phyloP scores from a whole-genome alignment of 37 sponge, comb jelly and placozoan genomes.

The Halichondria panicea region DNA sequence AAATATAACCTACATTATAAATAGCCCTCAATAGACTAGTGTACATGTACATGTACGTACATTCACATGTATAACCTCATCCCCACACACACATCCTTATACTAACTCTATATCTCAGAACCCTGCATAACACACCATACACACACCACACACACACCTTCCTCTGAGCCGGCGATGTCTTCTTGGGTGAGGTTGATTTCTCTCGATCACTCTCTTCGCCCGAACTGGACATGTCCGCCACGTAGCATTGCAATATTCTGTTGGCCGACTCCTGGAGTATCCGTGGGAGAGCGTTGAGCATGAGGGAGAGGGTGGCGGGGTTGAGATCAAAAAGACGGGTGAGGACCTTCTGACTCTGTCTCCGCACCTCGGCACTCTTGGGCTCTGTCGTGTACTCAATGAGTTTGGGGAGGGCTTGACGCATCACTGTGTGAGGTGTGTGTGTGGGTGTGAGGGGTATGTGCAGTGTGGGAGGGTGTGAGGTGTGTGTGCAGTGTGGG shows the following conservation, averaged over 20 bases:
- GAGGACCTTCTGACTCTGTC: conserved; percentile 45
- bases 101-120: too few relatives aligned
- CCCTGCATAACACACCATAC: too few relatives aligned
- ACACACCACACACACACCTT: too few relatives aligned
- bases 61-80: too few relatives aligned
- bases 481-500: background rate
- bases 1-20: too few relatives aligned
- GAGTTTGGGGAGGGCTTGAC: conserved; percentile 62
- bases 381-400: conserved; percentile 68
- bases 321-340: conserved; percentile 69
- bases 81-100: too few relatives aligned
- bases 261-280: conserved; percentile 66
- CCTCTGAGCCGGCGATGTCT: background rate
- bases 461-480: background rate
- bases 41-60: too few relatives aligned
- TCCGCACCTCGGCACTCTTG: conserved; percentile 72
- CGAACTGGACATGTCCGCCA: conserved; percentile 33
- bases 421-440: conserved; percentile 41
- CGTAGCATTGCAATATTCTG: conserved; percentile 53
- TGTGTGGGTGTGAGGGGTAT: background rate
- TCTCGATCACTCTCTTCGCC: conserved; percentile 32
- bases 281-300: conserved; percentile 54
- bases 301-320: conserved; percentile 60
- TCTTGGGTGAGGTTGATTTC: background rate
- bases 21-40: too few relatives aligned